Percentiles rank a stretch among this genome's conserved stretches.
Conservation (phyloP, 2,797 vertebrate species). For the Clarias laeviceps region DNA sequence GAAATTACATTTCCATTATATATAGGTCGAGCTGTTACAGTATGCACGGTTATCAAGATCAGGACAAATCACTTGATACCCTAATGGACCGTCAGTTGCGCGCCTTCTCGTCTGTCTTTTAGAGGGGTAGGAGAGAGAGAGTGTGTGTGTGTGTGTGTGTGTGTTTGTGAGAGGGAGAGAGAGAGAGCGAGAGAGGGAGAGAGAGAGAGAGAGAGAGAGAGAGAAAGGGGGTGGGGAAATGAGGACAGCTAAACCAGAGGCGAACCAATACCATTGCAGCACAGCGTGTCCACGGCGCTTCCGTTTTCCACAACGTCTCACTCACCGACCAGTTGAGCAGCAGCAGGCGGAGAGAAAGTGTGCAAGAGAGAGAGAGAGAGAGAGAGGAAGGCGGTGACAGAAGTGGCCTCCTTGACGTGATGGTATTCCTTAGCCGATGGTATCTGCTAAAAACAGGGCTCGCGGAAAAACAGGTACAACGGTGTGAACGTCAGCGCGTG, state of each 20-base stretch:
- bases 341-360: conserved; percentile 49
- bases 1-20: not conserved
- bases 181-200: conserved; percentile 55
- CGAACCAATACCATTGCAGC: conserved; percentile 62
- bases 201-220: conserved; percentile 37
- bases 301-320: conserved; percentile 63
- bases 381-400: conserved; percentile 70
- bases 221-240: conserved; percentile 55
- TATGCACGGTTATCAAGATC: not conserved
- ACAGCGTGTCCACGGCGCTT: conserved; percentile 62
- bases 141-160: not conserved
- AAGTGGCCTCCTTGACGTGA: conserved; percentile 69
- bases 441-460: conserved; percentile 49
- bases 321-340: conserved; percentile 67
- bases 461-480: conserved; percentile 58
- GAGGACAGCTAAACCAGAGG: conserved; percentile 60
- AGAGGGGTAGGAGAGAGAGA: not conserved
- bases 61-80: not conserved
- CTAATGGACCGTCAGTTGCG: not conserved
- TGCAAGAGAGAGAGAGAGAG: conserved; percentile 58
- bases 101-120: not conserved
- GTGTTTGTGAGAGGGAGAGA: conserved; percentile 25
- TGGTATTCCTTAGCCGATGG: conserved; percentile 60
- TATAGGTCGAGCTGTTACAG: not conserved
- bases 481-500: conserved; percentile 26